Evolutionary conservation across 2,113 vertebrate genomes (phyloP).

Genomic region (Herpetotheres cachinnans): DNA sequence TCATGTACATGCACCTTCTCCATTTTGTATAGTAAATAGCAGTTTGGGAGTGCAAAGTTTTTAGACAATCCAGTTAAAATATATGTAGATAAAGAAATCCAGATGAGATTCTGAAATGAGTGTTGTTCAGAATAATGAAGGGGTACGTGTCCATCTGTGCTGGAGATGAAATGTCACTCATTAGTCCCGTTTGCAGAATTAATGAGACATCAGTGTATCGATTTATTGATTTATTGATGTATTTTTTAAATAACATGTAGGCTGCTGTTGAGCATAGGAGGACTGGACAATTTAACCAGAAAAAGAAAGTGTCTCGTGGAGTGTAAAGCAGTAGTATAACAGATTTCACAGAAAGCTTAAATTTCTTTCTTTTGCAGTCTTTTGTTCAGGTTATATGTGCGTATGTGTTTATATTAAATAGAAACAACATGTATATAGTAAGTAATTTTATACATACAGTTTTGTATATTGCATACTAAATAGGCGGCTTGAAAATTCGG

Average conservation of each 20-base stretch:
- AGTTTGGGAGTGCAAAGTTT: neutral
- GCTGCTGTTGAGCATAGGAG: neutral
- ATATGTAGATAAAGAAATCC: neutral
- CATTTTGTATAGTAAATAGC: neutral
- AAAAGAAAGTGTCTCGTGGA: neutral
- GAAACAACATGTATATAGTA: neutral
- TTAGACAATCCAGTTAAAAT: neutral
- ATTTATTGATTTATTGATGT: neutral
- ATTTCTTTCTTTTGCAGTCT: neutral
- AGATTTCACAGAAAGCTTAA: neutral
- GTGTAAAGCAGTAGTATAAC: neutral
- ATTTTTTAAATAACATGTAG: neutral
- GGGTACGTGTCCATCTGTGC: rapidly evolving
- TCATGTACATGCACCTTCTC: neutral
- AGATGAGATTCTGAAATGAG: neutral
- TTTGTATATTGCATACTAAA: neutral
- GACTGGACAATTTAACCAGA: neutral
- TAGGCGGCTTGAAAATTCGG: neutral
- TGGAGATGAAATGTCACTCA: neutral
- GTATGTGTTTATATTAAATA: no score
- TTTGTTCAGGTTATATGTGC: neutral
- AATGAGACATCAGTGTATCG: neutral
- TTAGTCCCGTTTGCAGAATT: neutral
- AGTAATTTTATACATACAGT: neutral
- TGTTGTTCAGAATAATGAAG: neutral